Evolutionary conservation across 2,888 invertebrate species (phyloP).

Genomic region (Anagyrus pseudococci): DNA sequence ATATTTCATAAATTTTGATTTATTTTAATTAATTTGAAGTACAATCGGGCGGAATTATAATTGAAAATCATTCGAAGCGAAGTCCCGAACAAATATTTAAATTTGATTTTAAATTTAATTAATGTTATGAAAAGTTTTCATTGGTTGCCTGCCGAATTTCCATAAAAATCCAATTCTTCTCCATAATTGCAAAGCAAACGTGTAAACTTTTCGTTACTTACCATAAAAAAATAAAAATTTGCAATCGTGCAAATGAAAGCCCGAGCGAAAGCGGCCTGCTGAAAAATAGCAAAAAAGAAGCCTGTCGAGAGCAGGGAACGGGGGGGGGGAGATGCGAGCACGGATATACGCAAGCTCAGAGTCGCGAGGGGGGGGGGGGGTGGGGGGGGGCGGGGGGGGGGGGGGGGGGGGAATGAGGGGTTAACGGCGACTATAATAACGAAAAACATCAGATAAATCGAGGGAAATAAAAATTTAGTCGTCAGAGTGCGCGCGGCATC

Average conservation of each 20-base stretch:
- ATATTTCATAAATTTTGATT: conserved; percentile 37
- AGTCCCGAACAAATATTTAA: conserved; percentile 36
- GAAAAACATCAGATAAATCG: conserved; percentile 37
- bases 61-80: conserved; percentile 37
- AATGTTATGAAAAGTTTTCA: conserved; percentile 37
- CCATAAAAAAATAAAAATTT: conserved; percentile 25
- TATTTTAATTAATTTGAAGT: conserved; percentile 39
- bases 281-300: neutral
- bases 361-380: too few relatives aligned
- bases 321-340: too few relatives aligned
- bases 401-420: conserved; percentile 13
- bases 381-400: too few relatives aligned
- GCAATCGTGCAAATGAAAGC: conserved; percentile 19
- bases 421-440: conserved; percentile 28
- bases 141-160: conserved; percentile 27
- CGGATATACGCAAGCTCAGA: too few relatives aligned
- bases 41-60: conserved; percentile 37
- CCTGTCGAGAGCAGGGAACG: too few relatives aligned
- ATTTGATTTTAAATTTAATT: conserved; percentile 40
- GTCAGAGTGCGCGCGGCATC: conserved; percentile 17
- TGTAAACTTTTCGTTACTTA: conserved; percentile 30
- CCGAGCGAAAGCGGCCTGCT: neutral
- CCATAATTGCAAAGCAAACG: conserved; percentile 31
- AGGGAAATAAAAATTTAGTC: conserved; percentile 38
- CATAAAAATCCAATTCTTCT: conserved; percentile 37